Base-by-base conservation (phyloP, 1,140 invertebrate species). In the Drosophila nikananu region DNA sequence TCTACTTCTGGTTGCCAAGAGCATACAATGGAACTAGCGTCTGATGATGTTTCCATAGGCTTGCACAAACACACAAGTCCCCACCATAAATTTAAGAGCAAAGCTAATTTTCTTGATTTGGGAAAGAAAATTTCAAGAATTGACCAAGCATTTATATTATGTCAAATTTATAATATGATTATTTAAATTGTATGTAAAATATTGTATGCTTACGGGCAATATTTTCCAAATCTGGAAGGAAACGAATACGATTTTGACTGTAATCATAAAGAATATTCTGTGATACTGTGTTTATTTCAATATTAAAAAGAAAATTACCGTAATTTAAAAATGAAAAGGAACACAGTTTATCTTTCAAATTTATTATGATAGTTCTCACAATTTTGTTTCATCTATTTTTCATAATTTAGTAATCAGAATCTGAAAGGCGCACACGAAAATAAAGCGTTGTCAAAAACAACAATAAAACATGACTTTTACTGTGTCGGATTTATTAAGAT, bases 1-100 rank as follows among this genome's bases (percentile, higher is more conserved):
- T 42, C 59, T 23, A 41, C 68, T 17, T 67, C 49, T 37, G 39
- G 46, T 71, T 46, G 30, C 27, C 32, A 49, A 57, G 19, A 68
- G 25, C 51, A 48, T 25, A 19, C 51, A 57, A 57, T 30, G 51
- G 64, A 49, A 70, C 23, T 25, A 48, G n/a, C 32, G 25, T 39
- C 46, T 27, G 19, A 55, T 12, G 32, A 62, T 39, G 42, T 62
- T 54, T 19, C 23, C 19, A 37, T 13, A 41, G 27, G 32, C 59
- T 49, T 49, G 15, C 15, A 51, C 25, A 67, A 39, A 21, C 19
- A 58, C 27, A 39, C 15, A 62, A 62, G 59, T 52, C 30, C 21
- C 44, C 25, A 17, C 19, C 17, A 15, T 61, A 61, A n/a, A 9
- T 15, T 23, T 46, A 46, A 46, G 19, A 1, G 12, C 3, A 23